phyloP scores from a whole-genome alignment of 2,113 vertebrate species.

The Nycticebus coucang region DNA sequence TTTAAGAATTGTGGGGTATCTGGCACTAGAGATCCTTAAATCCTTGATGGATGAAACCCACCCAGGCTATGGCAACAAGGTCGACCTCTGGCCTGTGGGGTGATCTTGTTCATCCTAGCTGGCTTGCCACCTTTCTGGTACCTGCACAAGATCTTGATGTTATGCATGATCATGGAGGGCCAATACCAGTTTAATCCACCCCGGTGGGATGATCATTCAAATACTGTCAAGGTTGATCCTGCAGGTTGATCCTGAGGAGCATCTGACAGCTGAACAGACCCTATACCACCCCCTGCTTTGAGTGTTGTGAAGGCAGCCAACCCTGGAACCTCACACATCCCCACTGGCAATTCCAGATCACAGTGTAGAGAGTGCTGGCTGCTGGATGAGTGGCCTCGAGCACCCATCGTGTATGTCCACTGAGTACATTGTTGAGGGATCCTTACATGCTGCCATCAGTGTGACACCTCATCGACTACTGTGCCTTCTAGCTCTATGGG shows the following conservation, averaged over 20 bases:
- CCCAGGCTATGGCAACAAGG: conserved; percentile 90
- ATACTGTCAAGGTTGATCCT: conserved; percentile 89
- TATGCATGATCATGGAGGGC: conserved; percentile 95
- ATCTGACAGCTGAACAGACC: conserved; percentile 89
- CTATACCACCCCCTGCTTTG: conserved; percentile 91
- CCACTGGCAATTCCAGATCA: conserved; percentile 90
- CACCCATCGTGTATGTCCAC: conserved; percentile 83
- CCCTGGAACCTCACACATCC: conserved; percentile 86
- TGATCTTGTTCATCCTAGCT: conserved; percentile 93
- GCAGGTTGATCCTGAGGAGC: conserved; percentile 86
- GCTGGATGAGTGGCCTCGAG: conserved; percentile 89
- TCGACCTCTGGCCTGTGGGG: conserved; percentile 94
- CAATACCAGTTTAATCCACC: conserved; percentile 89
- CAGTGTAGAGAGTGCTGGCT: conserved; percentile 88
- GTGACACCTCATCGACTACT: conserved; percentile 91
- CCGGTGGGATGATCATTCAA: conserved; percentile 92
- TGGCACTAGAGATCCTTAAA: conserved; percentile 93
- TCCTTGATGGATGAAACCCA: conserved; percentile 95
- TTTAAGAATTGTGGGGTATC: conserved; percentile 94
- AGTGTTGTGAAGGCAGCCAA: conserved; percentile 88
- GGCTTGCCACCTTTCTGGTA: conserved; percentile 95
- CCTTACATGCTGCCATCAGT: conserved; percentile 90
- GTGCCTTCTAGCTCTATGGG: conserved; percentile 93
- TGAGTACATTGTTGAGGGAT: conserved; percentile 88
- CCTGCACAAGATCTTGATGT: conserved; percentile 94